Conservation (phyloP, 2,113 vertebrate genomes). For the Microcebus griseorufus region DNA sequence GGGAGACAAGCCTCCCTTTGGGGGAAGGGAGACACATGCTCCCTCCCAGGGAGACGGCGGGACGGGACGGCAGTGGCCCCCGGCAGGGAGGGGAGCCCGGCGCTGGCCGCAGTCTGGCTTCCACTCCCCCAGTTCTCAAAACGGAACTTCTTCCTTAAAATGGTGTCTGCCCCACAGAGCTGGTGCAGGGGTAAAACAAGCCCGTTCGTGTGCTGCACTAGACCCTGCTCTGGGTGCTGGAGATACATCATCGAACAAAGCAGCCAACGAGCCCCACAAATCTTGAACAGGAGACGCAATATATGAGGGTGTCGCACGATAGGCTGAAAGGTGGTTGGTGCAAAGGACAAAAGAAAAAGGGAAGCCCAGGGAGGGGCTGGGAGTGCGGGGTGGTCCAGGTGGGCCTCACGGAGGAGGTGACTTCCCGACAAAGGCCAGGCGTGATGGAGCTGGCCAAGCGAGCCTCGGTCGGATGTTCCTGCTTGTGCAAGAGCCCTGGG, state of each 20-base stretch:
- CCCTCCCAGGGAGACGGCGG: background rate
- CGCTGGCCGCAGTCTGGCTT: too few species aligned
- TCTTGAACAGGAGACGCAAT: background rate
- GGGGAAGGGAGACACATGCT: background rate
- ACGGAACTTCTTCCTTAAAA: background rate
- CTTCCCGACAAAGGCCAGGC: background rate
- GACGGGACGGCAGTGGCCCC: background rate
- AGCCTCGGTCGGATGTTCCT: background rate
- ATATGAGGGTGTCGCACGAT: background rate
- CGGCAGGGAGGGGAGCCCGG: background rate
- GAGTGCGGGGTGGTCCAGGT: background rate
- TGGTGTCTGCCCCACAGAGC: background rate
- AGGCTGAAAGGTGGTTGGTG: background rate
- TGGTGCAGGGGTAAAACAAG: background rate
- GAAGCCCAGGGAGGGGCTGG: rapidly evolving
- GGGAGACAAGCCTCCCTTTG: background rate
- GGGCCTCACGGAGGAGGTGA: background rate
- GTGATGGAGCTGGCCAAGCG: background rate
- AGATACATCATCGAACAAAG: background rate
- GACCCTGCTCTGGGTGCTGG: background rate
- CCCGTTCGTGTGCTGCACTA: background rate
- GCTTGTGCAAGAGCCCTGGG: background rate
- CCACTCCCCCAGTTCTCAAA: background rate
- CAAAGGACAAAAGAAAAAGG: background rate
- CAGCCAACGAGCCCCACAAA: background rate